Conservation (phyloP, 2,888 invertebrate species). For the Agonopterix subpropinquella region DNA sequence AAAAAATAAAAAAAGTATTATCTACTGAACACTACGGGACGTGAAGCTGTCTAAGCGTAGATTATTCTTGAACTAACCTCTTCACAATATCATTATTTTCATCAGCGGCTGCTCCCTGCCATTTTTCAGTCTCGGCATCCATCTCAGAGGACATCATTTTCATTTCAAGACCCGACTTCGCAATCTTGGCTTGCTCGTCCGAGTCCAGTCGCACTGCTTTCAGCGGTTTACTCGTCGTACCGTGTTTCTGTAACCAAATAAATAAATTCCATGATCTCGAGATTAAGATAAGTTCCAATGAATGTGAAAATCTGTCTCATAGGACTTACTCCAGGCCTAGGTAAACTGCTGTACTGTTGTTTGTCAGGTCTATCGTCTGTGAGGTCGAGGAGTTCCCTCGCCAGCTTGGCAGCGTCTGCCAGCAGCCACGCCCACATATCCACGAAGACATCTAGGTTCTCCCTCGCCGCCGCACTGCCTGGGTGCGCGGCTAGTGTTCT, state of each 20-base stretch:
- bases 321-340: slow-evolving; percentile 90
- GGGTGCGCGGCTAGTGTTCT: slow-evolving; percentile 94
- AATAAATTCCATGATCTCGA: background rate
- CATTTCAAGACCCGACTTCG: slow-evolving; percentile 97
- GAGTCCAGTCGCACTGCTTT: slow-evolving; percentile 93
- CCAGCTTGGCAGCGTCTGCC: slow-evolving; percentile 92
- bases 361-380: slow-evolving; percentile 76
- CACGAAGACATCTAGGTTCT: slow-evolving; percentile 96
- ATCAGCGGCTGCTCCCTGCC: slow-evolving; percentile 87
- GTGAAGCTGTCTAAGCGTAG: background rate
- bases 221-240: slow-evolving; percentile 93
- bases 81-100: slow-evolving; percentile 87
- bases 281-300: background rate
- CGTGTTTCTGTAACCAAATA: slow-evolving; percentile 87
- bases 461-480: slow-evolving; percentile 95
- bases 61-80: slow-evolving; percentile 43
- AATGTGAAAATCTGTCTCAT: background rate
- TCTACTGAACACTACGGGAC: no score
- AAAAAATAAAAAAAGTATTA: background rate
- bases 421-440: slow-evolving; percentile 97
- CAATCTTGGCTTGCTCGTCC: slow-evolving; percentile 97
- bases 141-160: slow-evolving; percentile 96
- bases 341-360: slow-evolving; percentile 90
- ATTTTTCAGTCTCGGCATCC: slow-evolving; percentile 97
- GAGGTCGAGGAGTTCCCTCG: slow-evolving; percentile 91